Conservation (phyloP, 2,113 vertebrate genomes). For the Telmatochromis brichardi region DNA sequence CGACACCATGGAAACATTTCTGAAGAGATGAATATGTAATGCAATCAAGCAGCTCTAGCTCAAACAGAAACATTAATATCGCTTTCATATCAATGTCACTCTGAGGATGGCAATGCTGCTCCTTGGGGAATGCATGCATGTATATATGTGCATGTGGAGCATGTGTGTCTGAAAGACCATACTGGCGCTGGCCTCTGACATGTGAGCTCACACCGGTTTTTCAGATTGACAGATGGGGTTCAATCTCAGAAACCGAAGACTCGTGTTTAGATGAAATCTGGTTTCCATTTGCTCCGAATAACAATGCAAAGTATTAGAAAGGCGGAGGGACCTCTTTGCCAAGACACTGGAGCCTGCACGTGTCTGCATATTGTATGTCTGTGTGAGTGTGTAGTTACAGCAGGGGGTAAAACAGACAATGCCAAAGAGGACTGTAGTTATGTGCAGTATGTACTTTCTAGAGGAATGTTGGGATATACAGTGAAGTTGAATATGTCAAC, state of each 20-base stretch:
- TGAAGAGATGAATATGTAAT: slow-evolving; percentile 42
- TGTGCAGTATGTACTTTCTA: neutral
- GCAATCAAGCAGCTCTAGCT: slow-evolving; percentile 51
- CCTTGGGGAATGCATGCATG: neutral
- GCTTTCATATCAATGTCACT: slow-evolving; percentile 27
- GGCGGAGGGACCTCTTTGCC: slow-evolving; percentile 39
- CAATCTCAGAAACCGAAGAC: slow-evolving; percentile 42
- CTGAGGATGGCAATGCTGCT: neutral
- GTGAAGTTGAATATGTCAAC: neutral
- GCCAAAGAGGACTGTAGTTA: slow-evolving; percentile 7
- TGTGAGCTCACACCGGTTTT: slow-evolving; percentile 28
- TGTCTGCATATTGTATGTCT: neutral
- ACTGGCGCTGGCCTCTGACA: slow-evolving; percentile 44
- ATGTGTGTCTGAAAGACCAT: slow-evolving; percentile 19
- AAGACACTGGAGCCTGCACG: slow-evolving; percentile 37
- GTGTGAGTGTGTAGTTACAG: neutral
- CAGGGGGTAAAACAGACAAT: slow-evolving; percentile 32
- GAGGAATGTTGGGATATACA: slow-evolving; percentile 1
- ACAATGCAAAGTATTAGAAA: slow-evolving; percentile 46
- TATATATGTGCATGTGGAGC: neutral
- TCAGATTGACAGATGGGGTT: slow-evolving; percentile 44
- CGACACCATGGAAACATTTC: neutral
- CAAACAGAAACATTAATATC: slow-evolving; percentile 15
- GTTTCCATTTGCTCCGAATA: slow-evolving; percentile 55
- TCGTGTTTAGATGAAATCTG: slow-evolving; percentile 58